Base-by-base conservation (phyloP, 2,888 invertebrate genomes). In the Drosophila nr. fundita region DNA sequence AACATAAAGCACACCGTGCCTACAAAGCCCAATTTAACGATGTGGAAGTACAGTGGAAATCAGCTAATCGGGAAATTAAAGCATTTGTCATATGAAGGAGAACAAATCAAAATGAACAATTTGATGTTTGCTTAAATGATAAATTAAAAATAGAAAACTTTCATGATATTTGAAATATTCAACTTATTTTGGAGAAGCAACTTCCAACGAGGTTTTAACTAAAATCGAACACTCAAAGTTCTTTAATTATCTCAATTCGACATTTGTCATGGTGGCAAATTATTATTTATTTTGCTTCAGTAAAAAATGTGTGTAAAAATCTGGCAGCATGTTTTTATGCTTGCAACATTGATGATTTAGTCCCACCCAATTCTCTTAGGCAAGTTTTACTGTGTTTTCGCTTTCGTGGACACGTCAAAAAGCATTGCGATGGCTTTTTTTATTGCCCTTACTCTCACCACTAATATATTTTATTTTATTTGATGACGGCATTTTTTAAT, bases 391-490 rank as follows among this genome's bases (percentile, higher is more conserved):
- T 84, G 84, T 85, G 69, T 49, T 60, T 57, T 36, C 42, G 54
- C 71, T 32, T 67, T 70, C 80, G 71, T 62, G 64, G 49, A 68
- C 65, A 74, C 68, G 58, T 75, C 82, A 60, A 68, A 74, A 73
- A 76, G 81, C 71, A 69, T 72, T 72, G 81, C 75, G 67, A 69
- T 73, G 70, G 63, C 53, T 29, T 55, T 76, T 84, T 79, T 83
- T 84, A 78, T 76, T 68, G 72, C 80, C 68, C 27, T 36, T 27
- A 53, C 66, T 68, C 73, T 52, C 71, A 52, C 80, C 82, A 70
- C 73, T 82, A 86, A 83, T 82, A 87, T 82, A 87, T 73, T 87
- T 71, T 87, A 89, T 86, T 85, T 87, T 62, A 79, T 83, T 86
- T 88, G 79, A 77, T 73, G 87, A 58, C 73, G 81, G 72, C 65